Conservation (phyloP, 2,113 vertebrate species). For the Gallinago jamesoni region DNA sequence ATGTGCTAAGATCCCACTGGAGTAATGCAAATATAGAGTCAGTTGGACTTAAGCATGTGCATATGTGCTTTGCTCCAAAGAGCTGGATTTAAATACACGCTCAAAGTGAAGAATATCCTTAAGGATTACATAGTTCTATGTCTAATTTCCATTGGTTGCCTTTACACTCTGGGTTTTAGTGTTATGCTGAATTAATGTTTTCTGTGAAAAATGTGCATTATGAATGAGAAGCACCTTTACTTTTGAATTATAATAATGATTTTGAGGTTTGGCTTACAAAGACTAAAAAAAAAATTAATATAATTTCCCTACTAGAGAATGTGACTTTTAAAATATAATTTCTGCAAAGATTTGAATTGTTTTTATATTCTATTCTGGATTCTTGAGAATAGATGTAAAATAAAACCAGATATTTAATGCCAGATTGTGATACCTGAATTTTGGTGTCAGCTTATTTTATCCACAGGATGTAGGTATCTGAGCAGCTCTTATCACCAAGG, state of each 20-base stretch:
- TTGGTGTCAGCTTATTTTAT: not conserved
- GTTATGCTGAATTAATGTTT: not conserved
- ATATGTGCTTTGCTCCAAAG: not conserved
- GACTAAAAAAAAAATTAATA: not conserved
- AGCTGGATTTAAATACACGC: not conserved
- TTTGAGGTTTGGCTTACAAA: not conserved
- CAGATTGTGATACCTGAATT: not conserved
- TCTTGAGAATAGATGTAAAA: not conserved
- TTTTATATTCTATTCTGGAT: not conserved
- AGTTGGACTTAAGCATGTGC: not conserved
- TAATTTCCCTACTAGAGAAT: not conserved
- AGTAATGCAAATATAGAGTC: not conserved
- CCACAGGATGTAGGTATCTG: not conserved
- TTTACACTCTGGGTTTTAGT: not conserved
- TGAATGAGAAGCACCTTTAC: not conserved
- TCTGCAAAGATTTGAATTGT: not conserved
- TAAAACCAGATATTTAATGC: not conserved
- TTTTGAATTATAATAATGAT: not conserved
- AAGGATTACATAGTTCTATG: not conserved
- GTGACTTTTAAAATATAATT: not conserved
- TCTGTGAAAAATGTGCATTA: not conserved
- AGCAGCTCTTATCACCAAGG: not conserved
- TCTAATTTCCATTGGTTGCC: not conserved
- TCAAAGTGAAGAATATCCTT: not conserved
- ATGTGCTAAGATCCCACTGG: not conserved